Percentiles rank a stretch among this genome's conserved stretches.
Evolutionary conservation across 2,113 vertebrate species (phyloP).

Genomic region (Archilochus colubris): DNA sequence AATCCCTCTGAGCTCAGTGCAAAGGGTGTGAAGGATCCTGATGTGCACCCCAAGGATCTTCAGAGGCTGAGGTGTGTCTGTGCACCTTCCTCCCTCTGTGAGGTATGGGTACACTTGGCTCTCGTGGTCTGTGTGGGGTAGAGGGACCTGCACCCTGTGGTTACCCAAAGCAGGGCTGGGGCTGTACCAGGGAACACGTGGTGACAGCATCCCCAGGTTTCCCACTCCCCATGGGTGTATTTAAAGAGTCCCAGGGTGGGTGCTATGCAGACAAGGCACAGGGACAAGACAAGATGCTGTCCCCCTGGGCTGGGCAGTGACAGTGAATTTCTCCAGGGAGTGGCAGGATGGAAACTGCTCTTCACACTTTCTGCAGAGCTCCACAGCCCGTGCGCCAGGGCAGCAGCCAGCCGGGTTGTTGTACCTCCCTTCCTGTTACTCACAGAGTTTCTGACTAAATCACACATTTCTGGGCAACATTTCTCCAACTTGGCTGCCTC

Average conservation of each 20-base stretch:
- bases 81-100: neutral
- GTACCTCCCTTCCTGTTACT: conserved; percentile 59
- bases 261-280: accelerated
- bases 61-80: neutral
- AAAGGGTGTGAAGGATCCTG: neutral
- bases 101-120: neutral
- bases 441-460: conserved; percentile 43
- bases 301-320: neutral
- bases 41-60: neutral
- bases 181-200: too few species aligned
- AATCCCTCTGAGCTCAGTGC: neutral
- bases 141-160: neutral
- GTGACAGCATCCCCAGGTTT: neutral
- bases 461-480: neutral
- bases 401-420: neutral
- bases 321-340: neutral
- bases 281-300: neutral
- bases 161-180: neutral
- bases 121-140: neutral
- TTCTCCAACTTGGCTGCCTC: conserved; percentile 3
- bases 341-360: neutral
- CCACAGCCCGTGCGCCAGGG: neutral
- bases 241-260: neutral
- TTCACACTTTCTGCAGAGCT: neutral
- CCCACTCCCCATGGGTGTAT: accelerated